Conservation (phyloP, 2,888 invertebrate species). For the Gymnoscelis rufifasciata region DNA sequence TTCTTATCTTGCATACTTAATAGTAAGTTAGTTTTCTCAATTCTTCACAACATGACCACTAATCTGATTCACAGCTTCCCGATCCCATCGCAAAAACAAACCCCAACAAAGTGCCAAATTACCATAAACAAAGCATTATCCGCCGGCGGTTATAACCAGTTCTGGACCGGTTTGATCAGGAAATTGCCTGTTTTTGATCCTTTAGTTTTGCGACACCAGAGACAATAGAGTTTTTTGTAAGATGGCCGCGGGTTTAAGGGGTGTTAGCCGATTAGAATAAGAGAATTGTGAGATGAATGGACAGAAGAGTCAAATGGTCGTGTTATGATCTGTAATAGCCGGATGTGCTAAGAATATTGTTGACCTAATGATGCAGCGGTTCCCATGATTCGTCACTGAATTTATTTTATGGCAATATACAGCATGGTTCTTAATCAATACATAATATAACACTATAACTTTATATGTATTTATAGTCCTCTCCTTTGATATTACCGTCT, state of each 20-base stretch:
- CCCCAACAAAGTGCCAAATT: constrained; percentile 69
- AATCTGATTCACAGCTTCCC: constrained; percentile 63
- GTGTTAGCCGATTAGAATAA: constrained; percentile 56
- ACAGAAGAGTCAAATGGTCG: constrained; percentile 37
- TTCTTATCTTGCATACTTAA: no score
- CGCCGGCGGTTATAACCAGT: constrained; percentile 54
- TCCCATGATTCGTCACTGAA: constrained; percentile 15
- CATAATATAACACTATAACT: no score
- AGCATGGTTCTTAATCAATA: no score
- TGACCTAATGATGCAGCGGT: constrained; percentile 24
- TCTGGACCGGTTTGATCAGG: constrained; percentile 60
- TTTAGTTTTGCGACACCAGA: constrained; percentile 63
- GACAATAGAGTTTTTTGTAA: constrained; percentile 59
- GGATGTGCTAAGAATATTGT: constrained; percentile 35
- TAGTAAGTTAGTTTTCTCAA: no score
- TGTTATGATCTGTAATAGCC: constrained; percentile 32
- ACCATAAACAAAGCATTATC: constrained; percentile 76
- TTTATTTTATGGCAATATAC: no score
- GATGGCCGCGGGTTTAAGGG: constrained; percentile 46
- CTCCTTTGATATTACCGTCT: no score
- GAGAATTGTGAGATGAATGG: constrained; percentile 44
- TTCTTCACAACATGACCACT: constrained; percentile 47
- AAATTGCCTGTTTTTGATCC: constrained; percentile 48
- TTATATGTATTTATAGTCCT: no score
- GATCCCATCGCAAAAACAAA: constrained; percentile 52